Evolutionary conservation across 1,140 invertebrate genomes (phyloP).

Genomic region (Cheumatopsyche charites): DNA sequence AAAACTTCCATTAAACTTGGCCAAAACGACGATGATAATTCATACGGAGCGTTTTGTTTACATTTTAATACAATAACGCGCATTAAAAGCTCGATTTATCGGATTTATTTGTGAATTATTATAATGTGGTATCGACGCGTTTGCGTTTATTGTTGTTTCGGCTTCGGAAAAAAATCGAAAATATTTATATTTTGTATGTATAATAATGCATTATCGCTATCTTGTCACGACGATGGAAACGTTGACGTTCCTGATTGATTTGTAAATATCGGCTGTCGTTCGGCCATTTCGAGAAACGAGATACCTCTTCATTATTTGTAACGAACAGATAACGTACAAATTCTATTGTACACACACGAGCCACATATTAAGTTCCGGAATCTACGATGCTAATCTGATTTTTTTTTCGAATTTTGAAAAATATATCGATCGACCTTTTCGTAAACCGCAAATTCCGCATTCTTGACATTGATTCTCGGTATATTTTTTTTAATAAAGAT

Average conservation of each 20-base stretch:
- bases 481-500: neutral
- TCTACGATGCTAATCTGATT: neutral
- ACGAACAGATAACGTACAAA: constrained; percentile 26
- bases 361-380: too few relatives aligned
- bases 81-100: too few relatives aligned
- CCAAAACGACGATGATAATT: too few relatives aligned
- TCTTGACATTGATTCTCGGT: too few relatives aligned
- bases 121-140: too few relatives aligned
- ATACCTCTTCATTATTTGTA: constrained; percentile 19
- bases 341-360: neutral
- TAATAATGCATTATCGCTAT: constrained; percentile 34
- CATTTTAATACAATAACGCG: too few relatives aligned
- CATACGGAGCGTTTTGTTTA: too few relatives aligned
- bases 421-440: neutral
- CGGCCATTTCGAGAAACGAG: constrained; percentile 18
- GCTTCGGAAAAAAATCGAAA: too few relatives aligned
- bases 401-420: neutral
- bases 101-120: too few relatives aligned
- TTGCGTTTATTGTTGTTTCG: too few relatives aligned
- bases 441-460: neutral
- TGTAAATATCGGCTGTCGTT: constrained; percentile 37
- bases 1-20: neutral
- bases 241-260: constrained; percentile 35
- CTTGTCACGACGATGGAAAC: constrained; percentile 20
- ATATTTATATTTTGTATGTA: too few relatives aligned